phyloP scores from a whole-genome alignment of 2,797 vertebrate species.

The Lithobates pipiens region DNA sequence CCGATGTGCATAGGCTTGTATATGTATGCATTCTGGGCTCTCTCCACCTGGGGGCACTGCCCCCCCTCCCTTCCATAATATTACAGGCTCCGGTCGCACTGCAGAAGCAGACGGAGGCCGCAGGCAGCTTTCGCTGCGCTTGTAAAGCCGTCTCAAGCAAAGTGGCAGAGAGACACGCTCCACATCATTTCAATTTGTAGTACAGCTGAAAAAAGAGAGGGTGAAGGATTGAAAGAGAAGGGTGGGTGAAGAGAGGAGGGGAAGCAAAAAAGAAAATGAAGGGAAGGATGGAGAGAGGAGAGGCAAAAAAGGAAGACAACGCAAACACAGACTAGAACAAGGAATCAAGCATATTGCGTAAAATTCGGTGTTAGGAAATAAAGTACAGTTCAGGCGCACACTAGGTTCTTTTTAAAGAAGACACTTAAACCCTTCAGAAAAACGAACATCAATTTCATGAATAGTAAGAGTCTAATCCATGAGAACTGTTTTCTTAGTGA shows the following conservation, averaged over 20 bases:
- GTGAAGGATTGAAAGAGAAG: slow-evolving; percentile 30
- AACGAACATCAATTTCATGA: too few relatives aligned
- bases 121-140: slow-evolving; percentile 58
- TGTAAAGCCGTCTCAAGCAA: slow-evolving; percentile 61
- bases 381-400: too few relatives aligned
- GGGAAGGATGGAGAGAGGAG: background rate
- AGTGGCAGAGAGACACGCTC: slow-evolving; percentile 58
- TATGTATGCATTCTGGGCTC: background rate
- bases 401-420: too few relatives aligned
- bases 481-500: too few relatives aligned
- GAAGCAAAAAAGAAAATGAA: background rate
- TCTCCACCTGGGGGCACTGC: slow-evolving; percentile 4
- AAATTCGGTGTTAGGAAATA: too few relatives aligned
- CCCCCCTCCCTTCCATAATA: slow-evolving; percentile 14
- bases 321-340: background rate
- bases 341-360: too few relatives aligned
- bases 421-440: too few relatives aligned
- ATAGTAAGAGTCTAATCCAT: too few relatives aligned
- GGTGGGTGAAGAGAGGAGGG: background rate
- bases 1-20: background rate
- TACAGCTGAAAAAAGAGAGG: slow-evolving; percentile 6
- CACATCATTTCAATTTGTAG: slow-evolving; percentile 63
- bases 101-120: slow-evolving; percentile 61
- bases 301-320: background rate
- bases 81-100: slow-evolving; percentile 49